phyloP scores from a whole-genome alignment of 2,888 invertebrate species.

The Acleris emargana region DNA sequence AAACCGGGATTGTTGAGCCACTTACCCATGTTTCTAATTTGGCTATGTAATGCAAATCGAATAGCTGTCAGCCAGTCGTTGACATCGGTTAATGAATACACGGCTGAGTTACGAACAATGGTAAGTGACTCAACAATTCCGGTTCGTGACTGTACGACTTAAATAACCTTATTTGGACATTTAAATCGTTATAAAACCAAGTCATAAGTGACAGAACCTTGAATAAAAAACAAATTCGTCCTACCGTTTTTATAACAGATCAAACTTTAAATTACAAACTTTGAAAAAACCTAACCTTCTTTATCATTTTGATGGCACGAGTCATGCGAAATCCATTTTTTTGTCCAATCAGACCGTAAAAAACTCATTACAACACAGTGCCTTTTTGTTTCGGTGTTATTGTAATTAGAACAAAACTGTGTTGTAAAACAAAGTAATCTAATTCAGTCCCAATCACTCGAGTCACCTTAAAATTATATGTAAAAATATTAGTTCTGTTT shows the following conservation, averaged over 20 bases:
- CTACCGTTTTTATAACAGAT: slow-evolving; percentile 29
- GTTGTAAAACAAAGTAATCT: slow-evolving; percentile 13
- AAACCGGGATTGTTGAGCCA: too few relatives aligned
- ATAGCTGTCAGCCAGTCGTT: too few relatives aligned
- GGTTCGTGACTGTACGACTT: too few relatives aligned
- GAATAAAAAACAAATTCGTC: slow-evolving; percentile 2
- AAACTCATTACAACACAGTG: slow-evolving; percentile 64
- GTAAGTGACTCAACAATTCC: too few relatives aligned
- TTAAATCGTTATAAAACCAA: too few relatives aligned
- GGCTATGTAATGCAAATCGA: too few relatives aligned
- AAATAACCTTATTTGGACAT: too few relatives aligned
- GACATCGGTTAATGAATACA: too few relatives aligned
- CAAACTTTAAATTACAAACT: slow-evolving; percentile 38
- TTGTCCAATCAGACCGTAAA: slow-evolving; percentile 60
- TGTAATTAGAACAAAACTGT: slow-evolving; percentile 66
- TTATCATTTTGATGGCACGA: slow-evolving; percentile 58
- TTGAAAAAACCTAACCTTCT: slow-evolving; percentile 44
- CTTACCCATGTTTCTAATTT: too few relatives aligned
- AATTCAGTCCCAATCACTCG: not conserved
- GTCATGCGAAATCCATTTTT: slow-evolving; percentile 67
- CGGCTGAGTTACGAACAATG: too few relatives aligned
- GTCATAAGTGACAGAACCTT: slow-evolving; percentile 12
- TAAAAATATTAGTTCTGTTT: not conserved
- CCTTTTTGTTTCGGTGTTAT: slow-evolving; percentile 49
- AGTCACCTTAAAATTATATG: not conserved